These are phyloP conservation scores for Psephotus haematonotus DNA, from an alignment of 2,113 vertebrate species.

Conservation along the genomic window DNA sequence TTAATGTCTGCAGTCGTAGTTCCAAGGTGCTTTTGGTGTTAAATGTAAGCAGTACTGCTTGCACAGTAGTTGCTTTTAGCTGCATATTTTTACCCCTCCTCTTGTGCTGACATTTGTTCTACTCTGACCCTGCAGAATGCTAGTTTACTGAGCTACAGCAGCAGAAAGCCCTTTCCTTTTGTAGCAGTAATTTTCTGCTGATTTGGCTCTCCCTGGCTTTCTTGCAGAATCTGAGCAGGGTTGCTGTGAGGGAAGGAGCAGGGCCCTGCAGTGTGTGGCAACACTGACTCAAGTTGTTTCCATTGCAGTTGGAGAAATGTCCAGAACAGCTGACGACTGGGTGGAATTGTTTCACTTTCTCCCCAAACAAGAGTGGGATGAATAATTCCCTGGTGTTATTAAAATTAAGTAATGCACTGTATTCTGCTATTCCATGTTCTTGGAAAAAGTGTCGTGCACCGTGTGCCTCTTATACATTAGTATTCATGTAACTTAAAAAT, in stretches of 20 bases:
- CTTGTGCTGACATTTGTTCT: not conserved
- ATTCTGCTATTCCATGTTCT: not conserved
- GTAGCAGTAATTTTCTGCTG: not conserved
- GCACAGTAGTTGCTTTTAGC: not conserved
- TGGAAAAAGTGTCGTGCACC: fast-evolving
- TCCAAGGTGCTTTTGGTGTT: not conserved
- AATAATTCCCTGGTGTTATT: not conserved
- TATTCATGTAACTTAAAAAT: not conserved
- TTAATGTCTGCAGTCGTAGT: not conserved
- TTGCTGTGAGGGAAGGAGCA: not conserved
- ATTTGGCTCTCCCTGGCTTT: not conserved
- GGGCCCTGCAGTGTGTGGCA: not conserved
- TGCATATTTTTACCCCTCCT: not conserved
- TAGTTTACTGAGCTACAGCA: not conserved
- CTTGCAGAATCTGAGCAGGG: not conserved
- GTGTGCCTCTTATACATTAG: not conserved
- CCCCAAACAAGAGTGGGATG: not conserved
- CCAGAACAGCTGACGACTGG: not conserved
- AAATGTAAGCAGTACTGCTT: not conserved
- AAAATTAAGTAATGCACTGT: not conserved
- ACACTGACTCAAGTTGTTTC: not conserved
- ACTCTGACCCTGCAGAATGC: not conserved
- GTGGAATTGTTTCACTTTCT: conserved; percentile 6
- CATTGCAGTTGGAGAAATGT: not conserved
- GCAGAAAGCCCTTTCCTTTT: not conserved